Base-by-base conservation (phyloP, 1,140 invertebrate genomes). In the Trichonephila inaurata region DNA sequence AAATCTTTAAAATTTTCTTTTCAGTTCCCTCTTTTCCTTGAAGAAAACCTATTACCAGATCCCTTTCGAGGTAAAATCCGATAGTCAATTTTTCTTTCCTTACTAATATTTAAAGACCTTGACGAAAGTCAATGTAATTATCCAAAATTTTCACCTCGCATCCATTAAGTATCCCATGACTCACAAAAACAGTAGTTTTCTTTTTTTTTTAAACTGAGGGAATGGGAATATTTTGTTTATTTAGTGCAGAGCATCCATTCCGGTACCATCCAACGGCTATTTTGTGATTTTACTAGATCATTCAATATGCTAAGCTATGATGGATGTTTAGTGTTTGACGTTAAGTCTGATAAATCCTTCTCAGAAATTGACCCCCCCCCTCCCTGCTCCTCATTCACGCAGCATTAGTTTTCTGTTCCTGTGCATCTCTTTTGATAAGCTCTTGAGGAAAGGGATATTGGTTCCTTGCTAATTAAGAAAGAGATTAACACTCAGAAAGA, bases 271-370 rank as follows among this genome's bases (percentile, higher is more conserved):
- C 51, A 24, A 60, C 19, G 91, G 91, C n/a, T 83, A 72, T 83
- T 92, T 92, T 86, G 21, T 58, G 64, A 92, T 92, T 92, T 92
- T 86, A 61, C 58, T 81, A 82, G 82, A 85, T 86, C 86, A 92
- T 86, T 72, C 82, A 82, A 92, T 92, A 92, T 85, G 81, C 82
- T 51, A 72, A 64, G 82, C n/a, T 6, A 69, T 92, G 91, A 92
- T 92, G 83, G 62, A 92, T 92, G 28, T 18, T n/a, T 33, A 6
- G 14, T 64, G 6, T 18, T 85, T 91, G 91, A 92, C 91, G 64
- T 61, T 92, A 92, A 92, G 91, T 83, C 82, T 92, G 91, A 92
- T 60, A 82, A 92, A 92, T 92, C 83, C 64, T 66, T 33, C 61
- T 61, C 14, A 28, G 51, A 33, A 64, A 86, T 1, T 91, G 28